These are phyloP conservation scores for Ceratosolen fusciceps DNA, from an alignment of 1,140 invertebrate genomes.

Conservation along the genomic window DNA sequence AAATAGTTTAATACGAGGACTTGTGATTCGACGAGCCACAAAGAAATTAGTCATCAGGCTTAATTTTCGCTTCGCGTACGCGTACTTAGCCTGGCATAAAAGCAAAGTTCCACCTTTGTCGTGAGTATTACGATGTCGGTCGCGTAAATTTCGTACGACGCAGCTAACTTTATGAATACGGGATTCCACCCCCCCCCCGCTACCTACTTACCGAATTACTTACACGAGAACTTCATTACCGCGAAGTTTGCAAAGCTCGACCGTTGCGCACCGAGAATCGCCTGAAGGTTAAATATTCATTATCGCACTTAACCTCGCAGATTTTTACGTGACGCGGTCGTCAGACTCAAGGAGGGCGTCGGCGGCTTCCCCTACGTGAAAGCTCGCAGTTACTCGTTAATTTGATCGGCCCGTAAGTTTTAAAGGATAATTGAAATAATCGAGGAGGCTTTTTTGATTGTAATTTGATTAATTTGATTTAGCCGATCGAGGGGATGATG, in stretches of 20 bases:
- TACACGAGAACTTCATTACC: conserved; percentile 4
- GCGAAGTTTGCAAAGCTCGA: too few relatives aligned
- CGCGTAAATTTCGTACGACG: neutral
- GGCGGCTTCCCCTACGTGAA: too few relatives aligned
- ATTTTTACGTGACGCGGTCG: too few relatives aligned
- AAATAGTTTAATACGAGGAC: neutral
- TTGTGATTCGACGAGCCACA: neutral
- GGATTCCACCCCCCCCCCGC: neutral
- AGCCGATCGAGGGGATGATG: neutral
- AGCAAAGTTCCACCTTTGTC: conserved; percentile 23
- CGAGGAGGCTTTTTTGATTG: neutral
- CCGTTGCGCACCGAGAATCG: too few relatives aligned
- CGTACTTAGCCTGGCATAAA: neutral
- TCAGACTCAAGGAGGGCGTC: too few relatives aligned
- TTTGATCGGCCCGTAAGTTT: too few relatives aligned
- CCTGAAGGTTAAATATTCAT: too few relatives aligned
- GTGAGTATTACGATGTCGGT: neutral
- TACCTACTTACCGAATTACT: neutral
- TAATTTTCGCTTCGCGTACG: neutral
- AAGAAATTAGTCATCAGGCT: neutral
- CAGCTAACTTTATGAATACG: neutral
- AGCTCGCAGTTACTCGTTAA: too few relatives aligned
- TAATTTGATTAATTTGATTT: too few relatives aligned
- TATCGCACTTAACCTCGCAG: too few relatives aligned
- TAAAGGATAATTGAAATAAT: too few relatives aligned